These are phyloP conservation scores for Nasonia giraulti DNA, from an alignment of 1,140 invertebrate genomes.

Conservation along the genomic window DNA sequence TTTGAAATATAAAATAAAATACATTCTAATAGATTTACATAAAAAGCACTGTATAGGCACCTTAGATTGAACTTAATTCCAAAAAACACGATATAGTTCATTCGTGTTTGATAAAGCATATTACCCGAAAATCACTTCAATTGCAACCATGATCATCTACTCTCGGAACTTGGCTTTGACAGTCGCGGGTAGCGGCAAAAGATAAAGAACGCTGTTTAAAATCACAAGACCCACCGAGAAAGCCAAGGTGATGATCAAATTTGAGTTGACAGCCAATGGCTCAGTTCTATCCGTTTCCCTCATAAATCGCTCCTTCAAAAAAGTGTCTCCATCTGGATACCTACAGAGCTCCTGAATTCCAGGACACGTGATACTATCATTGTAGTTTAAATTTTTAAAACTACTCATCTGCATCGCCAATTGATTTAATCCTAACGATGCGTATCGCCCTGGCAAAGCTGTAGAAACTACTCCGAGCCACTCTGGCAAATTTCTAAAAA, in stretches of 20 bases:
- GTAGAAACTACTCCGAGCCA: conserved; percentile 66
- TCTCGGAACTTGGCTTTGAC: conserved; percentile 93
- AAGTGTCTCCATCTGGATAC: conserved; percentile 83
- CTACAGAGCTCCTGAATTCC: conserved; percentile 77
- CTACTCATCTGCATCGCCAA: conserved; percentile 62
- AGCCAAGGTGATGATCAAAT: conserved; percentile 88
- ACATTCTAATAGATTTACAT: background rate
- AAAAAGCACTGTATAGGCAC: background rate
- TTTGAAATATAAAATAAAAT: conserved; percentile 14
- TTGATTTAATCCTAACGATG: conserved; percentile 67
- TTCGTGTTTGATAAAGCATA: background rate
- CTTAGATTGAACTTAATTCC: background rate
- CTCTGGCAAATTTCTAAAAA: conserved; percentile 63
- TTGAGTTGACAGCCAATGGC: conserved; percentile 82
- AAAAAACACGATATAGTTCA: background rate
- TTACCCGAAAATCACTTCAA: background rate
- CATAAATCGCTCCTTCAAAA: conserved; percentile 83
- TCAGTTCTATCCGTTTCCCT: conserved; percentile 79
- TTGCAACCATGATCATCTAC: conserved; percentile 65
- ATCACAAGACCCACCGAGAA: conserved; percentile 88
- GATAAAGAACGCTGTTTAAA: conserved; percentile 89
- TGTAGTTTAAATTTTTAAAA: conserved; percentile 71
- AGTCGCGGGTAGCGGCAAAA: conserved; percentile 89
- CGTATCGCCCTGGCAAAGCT: conserved; percentile 69
- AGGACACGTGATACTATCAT: conserved; percentile 74